Conservation (phyloP, 2,888 invertebrate genomes). For the Galeopsomyia nigrocyanea region DNA sequence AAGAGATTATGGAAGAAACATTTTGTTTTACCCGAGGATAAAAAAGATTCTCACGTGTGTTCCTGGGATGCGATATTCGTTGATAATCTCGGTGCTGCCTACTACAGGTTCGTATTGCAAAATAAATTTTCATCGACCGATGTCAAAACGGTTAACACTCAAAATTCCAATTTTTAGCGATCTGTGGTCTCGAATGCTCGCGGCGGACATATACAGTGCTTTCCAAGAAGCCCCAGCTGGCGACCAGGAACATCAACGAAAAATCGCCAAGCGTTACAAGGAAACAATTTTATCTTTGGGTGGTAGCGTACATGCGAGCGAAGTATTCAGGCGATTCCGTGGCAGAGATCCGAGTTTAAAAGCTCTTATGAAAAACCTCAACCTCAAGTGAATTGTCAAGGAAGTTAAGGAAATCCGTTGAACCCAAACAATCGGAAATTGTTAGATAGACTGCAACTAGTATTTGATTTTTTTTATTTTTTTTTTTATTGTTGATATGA, state of each 20-base stretch:
- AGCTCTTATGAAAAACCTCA: slow-evolving; percentile 79
- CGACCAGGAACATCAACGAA: slow-evolving; percentile 72
- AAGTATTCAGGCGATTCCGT: slow-evolving; percentile 90
- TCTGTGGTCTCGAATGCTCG: slow-evolving; percentile 90
- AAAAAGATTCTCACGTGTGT: slow-evolving; percentile 87
- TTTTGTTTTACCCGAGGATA: slow-evolving; percentile 81
- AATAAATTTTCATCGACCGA: not conserved
- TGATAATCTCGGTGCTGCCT: slow-evolving; percentile 88
- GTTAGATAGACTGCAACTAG: not conserved
- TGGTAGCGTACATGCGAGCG: slow-evolving; percentile 84
- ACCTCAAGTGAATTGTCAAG: slow-evolving; percentile 54
- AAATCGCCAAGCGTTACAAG: slow-evolving; percentile 80
- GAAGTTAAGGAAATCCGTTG: slow-evolving; percentile 4
- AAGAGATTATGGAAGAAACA: slow-evolving; percentile 85
- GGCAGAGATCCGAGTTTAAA: slow-evolving; percentile 92
- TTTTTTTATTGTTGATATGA: too few species aligned
- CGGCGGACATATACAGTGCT: slow-evolving; percentile 90
- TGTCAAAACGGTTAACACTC: not conserved
- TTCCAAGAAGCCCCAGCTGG: slow-evolving; percentile 77
- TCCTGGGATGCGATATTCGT: slow-evolving; percentile 87
- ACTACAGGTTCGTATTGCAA: slow-evolving; percentile 73
- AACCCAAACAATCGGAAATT: slow-evolving; percentile 1
- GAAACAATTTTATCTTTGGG: slow-evolving; percentile 88
- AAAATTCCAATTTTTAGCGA: slow-evolving; percentile 75
- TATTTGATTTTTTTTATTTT: not conserved